A percentile compares a stretch with the other conserved stretches of the same genome.
Evolutionary conservation across 2,888 invertebrate species (phyloP).

Genomic region (Drosophila parthenogenetica): DNA sequence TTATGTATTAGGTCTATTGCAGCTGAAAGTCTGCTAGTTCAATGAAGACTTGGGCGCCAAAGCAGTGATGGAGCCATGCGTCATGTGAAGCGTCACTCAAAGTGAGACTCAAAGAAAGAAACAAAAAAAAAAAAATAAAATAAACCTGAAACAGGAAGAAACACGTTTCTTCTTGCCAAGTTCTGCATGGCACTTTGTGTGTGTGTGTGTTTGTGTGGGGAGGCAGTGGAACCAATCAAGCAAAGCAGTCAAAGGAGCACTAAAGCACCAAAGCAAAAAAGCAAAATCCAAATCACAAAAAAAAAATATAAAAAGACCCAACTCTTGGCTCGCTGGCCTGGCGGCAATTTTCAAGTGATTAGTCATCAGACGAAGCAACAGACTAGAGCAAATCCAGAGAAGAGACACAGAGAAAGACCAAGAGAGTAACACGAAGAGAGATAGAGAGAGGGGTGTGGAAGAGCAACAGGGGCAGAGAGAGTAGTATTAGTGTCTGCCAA

Average conservation of each 20-base stretch:
- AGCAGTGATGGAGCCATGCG: constrained; percentile 57
- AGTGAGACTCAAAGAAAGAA: constrained; percentile 25
- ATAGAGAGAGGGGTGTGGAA: not conserved
- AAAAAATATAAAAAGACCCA: constrained; percentile 45
- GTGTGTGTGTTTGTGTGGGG: constrained; percentile 28
- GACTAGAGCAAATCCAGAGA: constrained; percentile 30
- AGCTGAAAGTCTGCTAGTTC: not conserved
- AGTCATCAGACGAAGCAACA: constrained; percentile 63
- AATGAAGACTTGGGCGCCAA: constrained; percentile 46
- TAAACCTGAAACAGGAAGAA: constrained; percentile 72
- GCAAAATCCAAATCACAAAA: constrained; percentile 41
- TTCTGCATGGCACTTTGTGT: constrained; percentile 5
- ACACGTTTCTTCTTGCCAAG: constrained; percentile 56
- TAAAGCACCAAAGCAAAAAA: constrained; percentile 52
- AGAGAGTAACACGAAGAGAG: constrained; percentile 9
- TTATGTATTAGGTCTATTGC: constrained; percentile 23
- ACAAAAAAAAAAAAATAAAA: not conserved
- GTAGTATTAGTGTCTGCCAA: constrained; percentile 11
- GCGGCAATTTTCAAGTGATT: constrained; percentile 76
- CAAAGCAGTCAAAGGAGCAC: constrained; percentile 66
- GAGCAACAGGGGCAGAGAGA: not conserved
- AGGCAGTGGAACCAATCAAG: constrained; percentile 73
- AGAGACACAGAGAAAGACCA: constrained; percentile 3
- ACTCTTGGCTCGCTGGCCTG: constrained; percentile 41
- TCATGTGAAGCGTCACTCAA: constrained; percentile 67